phyloP scores from a whole-genome alignment of 2,888 invertebrate species.

The Dryococelus australis region DNA sequence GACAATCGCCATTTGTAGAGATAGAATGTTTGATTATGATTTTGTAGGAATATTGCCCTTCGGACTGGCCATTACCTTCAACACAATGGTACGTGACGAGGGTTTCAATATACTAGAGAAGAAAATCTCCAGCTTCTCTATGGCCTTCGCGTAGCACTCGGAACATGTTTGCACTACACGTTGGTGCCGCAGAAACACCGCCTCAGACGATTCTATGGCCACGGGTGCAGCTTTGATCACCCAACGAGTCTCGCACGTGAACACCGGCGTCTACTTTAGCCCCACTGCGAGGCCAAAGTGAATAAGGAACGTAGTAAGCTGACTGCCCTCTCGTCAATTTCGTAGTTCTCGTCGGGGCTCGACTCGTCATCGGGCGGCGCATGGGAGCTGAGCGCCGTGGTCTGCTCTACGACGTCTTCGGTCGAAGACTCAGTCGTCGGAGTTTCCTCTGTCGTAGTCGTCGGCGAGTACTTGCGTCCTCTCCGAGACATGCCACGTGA shows the following conservation, averaged over 20 bases:
- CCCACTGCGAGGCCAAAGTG: slow-evolving; percentile 82
- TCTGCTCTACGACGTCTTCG: slow-evolving; percentile 44
- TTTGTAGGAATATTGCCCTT: not conserved
- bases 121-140: not conserved
- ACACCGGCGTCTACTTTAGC: not conserved
- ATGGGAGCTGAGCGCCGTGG: slow-evolving; percentile 49
- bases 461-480: slow-evolving; percentile 36
- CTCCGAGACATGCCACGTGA: not conserved
- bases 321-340: slow-evolving; percentile 66
- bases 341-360: slow-evolving; percentile 65
- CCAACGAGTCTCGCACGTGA: not conserved
- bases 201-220: not conserved
- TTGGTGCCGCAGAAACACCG: not conserved
- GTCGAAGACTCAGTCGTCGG: slow-evolving; percentile 43
- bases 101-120: not conserved
- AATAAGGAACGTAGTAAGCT: slow-evolving; percentile 85
- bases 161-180: not conserved
- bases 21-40: not conserved
- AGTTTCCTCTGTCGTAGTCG: slow-evolving; percentile 34
- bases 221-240: not conserved
- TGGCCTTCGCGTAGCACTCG: not conserved
- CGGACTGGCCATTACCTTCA: not conserved
- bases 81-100: not conserved
- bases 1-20: not conserved
- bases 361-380: slow-evolving; percentile 54